Base-by-base conservation (phyloP, 2,113 vertebrate genomes). In the Heterochromis multidens region DNA sequence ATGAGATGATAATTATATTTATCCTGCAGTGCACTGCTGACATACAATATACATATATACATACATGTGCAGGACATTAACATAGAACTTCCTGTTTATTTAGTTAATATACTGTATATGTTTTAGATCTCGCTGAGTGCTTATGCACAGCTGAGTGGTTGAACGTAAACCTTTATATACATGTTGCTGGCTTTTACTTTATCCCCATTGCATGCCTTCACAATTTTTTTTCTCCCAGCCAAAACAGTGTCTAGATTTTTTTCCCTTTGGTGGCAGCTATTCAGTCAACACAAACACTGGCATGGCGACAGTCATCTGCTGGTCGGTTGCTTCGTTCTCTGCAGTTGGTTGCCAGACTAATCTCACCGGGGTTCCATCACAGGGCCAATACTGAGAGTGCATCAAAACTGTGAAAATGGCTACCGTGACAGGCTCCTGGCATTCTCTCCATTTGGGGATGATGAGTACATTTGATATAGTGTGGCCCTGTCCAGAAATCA, bases 221-320 rank as follows among this genome's bases (percentile, higher is more conserved):
- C 63, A 27, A 23, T 52, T 31, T 85, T 31, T 46, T 43, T 46
- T 23, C 35, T 54, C 57, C 29, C n/a, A 59, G 60, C 87, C 91
- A 91, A 89, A 88, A 89, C 87, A 88, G 74, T 21, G 84, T 92
- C 83, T 85, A 56, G 80, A 84, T 87, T 88, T 85, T 65, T 79
- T 61, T 70, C 16, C 23, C 79, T 82, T 63, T 61, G 79, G 84
- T 92, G 92, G 92, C 88, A 89, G 80, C 63, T 35, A 56, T 91
- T 94, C 86, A 94, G 78, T 90, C 90, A 86, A 88, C 88, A 82
- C 89, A 91, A 87, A 95, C 82, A 70, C 67, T 93, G 91, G 91
- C 93, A 77, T 19, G 17, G 79, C 49, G 85, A 92, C 87, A 90
- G 83, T 90, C 85, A 29, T 90, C 85, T 83, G 90, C 76, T 80